These are phyloP conservation scores for Lacerta viridis DNA, from an alignment of 2,797 vertebrate genomes.

Conservation along the genomic window DNA sequence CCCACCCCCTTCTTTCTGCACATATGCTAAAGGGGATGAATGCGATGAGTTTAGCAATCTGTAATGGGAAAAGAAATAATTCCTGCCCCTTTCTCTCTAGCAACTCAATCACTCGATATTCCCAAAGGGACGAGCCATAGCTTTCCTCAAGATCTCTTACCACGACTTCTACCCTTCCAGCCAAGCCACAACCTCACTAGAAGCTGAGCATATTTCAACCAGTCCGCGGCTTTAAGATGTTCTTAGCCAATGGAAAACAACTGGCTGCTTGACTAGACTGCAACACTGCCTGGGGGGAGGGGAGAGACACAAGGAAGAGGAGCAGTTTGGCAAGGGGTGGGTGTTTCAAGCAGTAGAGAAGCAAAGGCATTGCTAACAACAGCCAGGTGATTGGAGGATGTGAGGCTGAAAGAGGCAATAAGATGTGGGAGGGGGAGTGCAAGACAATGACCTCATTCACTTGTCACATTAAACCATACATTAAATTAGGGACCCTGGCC, in stretches of 20 bases:
- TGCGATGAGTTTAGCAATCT: conserved; percentile 18
- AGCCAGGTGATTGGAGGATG: not conserved
- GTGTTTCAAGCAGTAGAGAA: not conserved
- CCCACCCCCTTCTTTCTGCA: conserved; percentile 29
- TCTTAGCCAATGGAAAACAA: not conserved
- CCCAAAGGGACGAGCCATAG: not conserved
- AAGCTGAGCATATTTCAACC: not conserved
- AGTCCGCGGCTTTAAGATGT: not conserved
- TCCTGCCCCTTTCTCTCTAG: not conserved
- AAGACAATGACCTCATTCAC: too few relatives aligned
- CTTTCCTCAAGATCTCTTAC: not conserved
- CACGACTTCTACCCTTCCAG: not conserved
- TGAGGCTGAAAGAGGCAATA: not conserved
- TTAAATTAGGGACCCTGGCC: too few relatives aligned
- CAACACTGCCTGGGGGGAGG: not conserved
- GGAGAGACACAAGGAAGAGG: not conserved
- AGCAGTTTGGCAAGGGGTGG: not conserved
- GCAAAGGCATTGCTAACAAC: not conserved
- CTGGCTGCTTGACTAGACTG: not conserved
- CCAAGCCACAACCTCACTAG: not conserved
- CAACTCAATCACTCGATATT: not conserved
- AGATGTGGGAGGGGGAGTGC: not conserved
- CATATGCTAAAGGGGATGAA: conserved; percentile 15
- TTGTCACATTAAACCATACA: too few relatives aligned
- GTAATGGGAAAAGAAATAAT: conserved; percentile 16